Base-by-base conservation (phyloP, 2,113 vertebrate genomes). In the Bettongia penicillata region DNA sequence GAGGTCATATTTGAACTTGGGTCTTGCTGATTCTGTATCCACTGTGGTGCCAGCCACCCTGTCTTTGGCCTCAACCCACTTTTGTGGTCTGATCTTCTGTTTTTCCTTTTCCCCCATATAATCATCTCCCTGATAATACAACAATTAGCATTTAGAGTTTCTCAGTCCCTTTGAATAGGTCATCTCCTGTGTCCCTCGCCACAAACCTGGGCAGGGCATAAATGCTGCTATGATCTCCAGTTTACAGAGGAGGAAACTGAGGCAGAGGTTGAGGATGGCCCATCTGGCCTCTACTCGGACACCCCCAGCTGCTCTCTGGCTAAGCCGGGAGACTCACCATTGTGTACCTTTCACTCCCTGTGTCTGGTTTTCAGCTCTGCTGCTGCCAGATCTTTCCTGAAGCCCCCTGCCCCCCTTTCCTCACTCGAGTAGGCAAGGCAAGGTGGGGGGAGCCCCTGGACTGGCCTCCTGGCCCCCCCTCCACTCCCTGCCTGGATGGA, bases 41-140 rank as follows among this genome's bases (percentile, higher is more conserved):
- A 52, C 16, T 94, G 16, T 0, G 23, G 14, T 8, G 10, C 26
- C 3, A 3, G 24, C 50, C 37, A 8, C 37, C 25, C 48, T 0
- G 3, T 14, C 7, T 0, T 3, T 8, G 22, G 12, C 19, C 55
- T 47, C 49, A 0, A 0, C 55, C 22, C 23, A 24, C 37, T 24
- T 53, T 26, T 68, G 12, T 68, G 16, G 12, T 37, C 31, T 37
- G 31, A 68, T 68, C 3, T 1, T 31, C 31, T 68, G 1, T 68
- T 68, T 37, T 68, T 16, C 57, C 3, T 37, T 31, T 61, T 28
- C 57, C 57, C 57, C 57, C 57, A 37, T 12, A 31, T 61, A 37
- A 57, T 57, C 55, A 28, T 9, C 0, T 2, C 26, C 28, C 55
- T 28, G 26, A 28, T 28, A 57, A 55, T 55, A 55, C 28, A 9